Percentiles rank a stretch among this genome's conserved stretches.
Conservation (phyloP, 2,113 vertebrate genomes). For the Bujurquina vittata region DNA sequence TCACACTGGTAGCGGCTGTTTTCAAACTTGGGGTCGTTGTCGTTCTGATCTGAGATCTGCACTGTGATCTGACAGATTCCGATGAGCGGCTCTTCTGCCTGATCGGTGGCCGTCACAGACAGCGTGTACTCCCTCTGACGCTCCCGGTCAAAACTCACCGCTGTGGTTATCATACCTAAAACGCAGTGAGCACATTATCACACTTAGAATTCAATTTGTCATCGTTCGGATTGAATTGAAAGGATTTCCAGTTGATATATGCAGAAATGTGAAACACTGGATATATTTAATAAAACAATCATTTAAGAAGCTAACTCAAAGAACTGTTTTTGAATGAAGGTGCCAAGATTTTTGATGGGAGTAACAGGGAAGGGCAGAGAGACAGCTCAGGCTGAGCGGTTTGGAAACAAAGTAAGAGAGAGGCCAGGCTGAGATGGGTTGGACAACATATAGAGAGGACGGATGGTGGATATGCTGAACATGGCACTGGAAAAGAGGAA, state of each 20-base stretch:
- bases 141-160: slow-evolving; percentile 86
- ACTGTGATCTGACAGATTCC: slow-evolving; percentile 86
- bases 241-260: not conserved
- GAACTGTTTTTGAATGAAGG: not conserved
- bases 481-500: not conserved
- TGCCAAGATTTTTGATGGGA: not conserved
- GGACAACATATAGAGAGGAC: not conserved
- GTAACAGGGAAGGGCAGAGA: not conserved
- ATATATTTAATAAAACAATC: not conserved
- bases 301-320: not conserved
- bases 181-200: not conserved
- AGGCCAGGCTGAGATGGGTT: not conserved
- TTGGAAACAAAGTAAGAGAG: not conserved
- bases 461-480: not conserved
- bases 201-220: not conserved
- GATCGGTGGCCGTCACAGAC: slow-evolving; percentile 87
- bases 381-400: accelerated
- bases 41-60: slow-evolving; percentile 85
- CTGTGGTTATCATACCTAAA: slow-evolving; percentile 85
- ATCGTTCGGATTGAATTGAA: not conserved
- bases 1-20: slow-evolving; percentile 86
- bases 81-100: slow-evolving; percentile 86
- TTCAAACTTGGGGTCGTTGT: slow-evolving; percentile 90
- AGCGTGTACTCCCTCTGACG: slow-evolving; percentile 83
- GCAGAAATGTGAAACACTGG: not conserved